phyloP scores from a whole-genome alignment of 2,113 vertebrate species.

The Amphiprion percula region DNA sequence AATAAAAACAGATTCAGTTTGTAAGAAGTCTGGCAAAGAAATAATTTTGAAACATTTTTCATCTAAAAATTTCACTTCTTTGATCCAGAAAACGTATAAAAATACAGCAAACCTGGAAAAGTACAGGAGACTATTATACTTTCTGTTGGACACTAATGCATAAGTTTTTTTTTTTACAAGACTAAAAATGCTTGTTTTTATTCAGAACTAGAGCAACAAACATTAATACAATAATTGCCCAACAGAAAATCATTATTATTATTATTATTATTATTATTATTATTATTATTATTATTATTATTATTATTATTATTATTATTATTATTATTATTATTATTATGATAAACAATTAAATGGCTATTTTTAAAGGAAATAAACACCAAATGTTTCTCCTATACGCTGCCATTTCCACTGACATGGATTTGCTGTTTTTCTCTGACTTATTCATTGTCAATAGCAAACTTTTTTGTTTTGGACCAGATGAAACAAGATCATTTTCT shows the following conservation, averaged over 20 bases:
- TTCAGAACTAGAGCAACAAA: neutral
- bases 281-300: no score
- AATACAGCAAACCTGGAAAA: no score
- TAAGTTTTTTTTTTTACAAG: neutral
- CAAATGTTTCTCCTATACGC: neutral
- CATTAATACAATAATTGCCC: neutral
- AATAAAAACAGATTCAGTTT: neutral
- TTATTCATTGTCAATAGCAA: neutral
- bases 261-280: no score
- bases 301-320: no score
- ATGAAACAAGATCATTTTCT: neutral
- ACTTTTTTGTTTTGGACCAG: neutral
- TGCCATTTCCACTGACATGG: neutral
- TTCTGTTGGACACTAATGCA: neutral
- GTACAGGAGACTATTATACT: no score
- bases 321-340: neutral
- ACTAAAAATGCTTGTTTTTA: neutral
- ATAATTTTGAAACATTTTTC: neutral
- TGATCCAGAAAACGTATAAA: no score
- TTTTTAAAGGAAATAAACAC: no score
- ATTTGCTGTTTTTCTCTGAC: neutral
- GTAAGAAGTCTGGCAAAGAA: neutral
- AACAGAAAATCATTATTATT: neutral
- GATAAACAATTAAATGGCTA: neutral
- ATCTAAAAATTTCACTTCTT: no score